Evolutionary conservation across 2,797 vertebrate genomes (phyloP), one percentile per base, ranked within the genome.

Genomic region (Salmo trutta): DNA sequence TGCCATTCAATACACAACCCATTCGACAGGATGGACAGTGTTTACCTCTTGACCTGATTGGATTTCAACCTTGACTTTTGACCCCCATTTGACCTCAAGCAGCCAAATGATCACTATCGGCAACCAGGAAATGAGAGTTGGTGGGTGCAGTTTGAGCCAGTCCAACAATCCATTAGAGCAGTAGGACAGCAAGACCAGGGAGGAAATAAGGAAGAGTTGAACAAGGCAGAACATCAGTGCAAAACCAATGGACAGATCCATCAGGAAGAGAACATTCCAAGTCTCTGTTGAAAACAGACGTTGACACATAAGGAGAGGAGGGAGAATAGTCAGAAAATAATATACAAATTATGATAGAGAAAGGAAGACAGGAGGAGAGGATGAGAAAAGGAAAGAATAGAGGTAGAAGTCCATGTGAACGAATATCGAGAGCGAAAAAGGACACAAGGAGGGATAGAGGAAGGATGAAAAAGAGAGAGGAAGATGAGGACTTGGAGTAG

Each of bases 401-500:
- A 59, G 54, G 54, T 59, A 59, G 17, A 19, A 19, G 54, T 19
- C 54, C 17, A 59, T 59, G 54, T 59, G 54, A 59, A 19, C 2
- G 54, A 59, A 59, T 19, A 59, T 19, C 1, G 54, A 59, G 16
- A 59, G n/a, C 27, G n/a, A 64, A 73, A 16, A 8, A 16, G 47
- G 72, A 62, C 14, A 68, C 19, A 19, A n/a, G 5, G n/a, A n/a
- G 73, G 36, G 7, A 47, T 16, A 66, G 14, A 16, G 12, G 7
- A 15, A 4, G 64, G 14, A 27, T 1, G 24, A 29, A 16, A 14
- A 5, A 31, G 69, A 77, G 19, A 47, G 36, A 70, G 66, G 54
- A 74, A 68, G 69, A 73, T 72, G 24, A 36, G 80, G 75, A 77
- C 79, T 78, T 75, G 47, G 75, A 80, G 76, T 77, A 66, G 68